Percentiles rank a stretch among this genome's conserved stretches.
Evolutionary conservation across 1,140 invertebrate species (phyloP).

Genomic region (Spodoptera litura): DNA sequence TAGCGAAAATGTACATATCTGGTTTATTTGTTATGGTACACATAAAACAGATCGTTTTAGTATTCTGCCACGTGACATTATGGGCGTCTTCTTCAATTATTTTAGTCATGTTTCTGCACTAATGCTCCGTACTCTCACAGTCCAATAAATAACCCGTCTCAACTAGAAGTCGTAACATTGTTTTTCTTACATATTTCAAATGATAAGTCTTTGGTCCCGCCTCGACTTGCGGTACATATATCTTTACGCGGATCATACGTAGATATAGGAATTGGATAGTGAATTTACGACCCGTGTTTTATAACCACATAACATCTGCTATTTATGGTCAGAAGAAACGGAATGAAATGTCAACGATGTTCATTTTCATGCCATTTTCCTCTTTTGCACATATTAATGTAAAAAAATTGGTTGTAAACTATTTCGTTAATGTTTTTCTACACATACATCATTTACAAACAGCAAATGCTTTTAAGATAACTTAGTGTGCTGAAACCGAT

Average conservation of each 20-base stretch:
- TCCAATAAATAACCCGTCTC: background rate
- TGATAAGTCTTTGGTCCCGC: background rate
- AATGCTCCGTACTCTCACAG: background rate
- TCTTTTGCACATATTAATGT: no score
- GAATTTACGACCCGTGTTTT: constrained; percentile 37
- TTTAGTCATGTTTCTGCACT: background rate
- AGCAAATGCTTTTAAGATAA: no score
- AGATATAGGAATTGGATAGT: constrained; percentile 27
- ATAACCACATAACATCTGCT: constrained; percentile 32
- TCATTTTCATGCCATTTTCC: background rate
- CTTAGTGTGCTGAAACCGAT: no score
- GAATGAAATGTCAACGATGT: constrained; percentile 34
- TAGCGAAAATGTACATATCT: no score
- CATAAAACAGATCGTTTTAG: no score
- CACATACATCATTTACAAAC: no score
- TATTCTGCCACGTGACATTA: no score
- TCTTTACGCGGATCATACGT: constrained; percentile 27
- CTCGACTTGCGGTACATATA: constrained; percentile 1
- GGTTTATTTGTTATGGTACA: no score
- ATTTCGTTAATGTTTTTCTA: no score
- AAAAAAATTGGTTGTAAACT: no score
- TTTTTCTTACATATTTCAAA: constrained; percentile 15
- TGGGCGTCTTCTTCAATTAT: background rate
- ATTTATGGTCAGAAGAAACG: constrained; percentile 24
- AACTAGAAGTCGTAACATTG: constrained; percentile 6